Percentiles rank a stretch among this genome's conserved stretches.
phyloP scores from a whole-genome alignment of 2,797 vertebrate genomes.

The Coccyzus lansbergi region DNA sequence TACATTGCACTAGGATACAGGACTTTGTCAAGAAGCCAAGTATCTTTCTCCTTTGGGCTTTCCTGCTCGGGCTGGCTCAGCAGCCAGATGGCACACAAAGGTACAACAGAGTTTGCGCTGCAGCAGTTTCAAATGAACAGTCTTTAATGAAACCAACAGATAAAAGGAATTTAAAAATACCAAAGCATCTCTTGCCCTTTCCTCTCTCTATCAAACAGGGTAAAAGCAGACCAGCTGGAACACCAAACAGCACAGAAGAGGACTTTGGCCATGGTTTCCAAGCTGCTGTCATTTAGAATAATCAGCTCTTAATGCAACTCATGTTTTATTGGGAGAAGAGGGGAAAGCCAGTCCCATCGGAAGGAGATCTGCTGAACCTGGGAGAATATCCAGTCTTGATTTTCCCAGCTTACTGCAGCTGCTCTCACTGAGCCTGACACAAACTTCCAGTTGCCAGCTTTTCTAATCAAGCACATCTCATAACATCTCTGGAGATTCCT shows the following conservation, averaged over 20 bases:
- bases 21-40: slow-evolving; percentile 60
- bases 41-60: slow-evolving; percentile 58
- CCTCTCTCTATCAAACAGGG: neutral
- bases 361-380: neutral
- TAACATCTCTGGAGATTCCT: neutral
- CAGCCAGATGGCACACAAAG: slow-evolving; percentile 69
- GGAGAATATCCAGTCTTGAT: neutral
- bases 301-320: neutral
- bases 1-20: neutral
- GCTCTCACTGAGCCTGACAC: neutral
- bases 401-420: neutral
- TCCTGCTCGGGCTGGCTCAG: slow-evolving; percentile 75
- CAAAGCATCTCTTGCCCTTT: neutral
- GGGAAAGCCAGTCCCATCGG: neutral
- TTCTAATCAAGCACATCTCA: neutral
- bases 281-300: neutral
- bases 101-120: slow-evolving; percentile 41
- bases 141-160: slow-evolving; percentile 54
- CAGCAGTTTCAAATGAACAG: slow-evolving; percentile 37
- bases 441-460: neutral
- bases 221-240: neutral
- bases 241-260: neutral
- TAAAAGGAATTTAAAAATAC: slow-evolving; percentile 16
- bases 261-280: neutral
- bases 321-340: neutral